These are phyloP conservation scores for Phoeniculus purpureus DNA, from an alignment of 2,797 vertebrate species.

Conservation along the genomic window DNA sequence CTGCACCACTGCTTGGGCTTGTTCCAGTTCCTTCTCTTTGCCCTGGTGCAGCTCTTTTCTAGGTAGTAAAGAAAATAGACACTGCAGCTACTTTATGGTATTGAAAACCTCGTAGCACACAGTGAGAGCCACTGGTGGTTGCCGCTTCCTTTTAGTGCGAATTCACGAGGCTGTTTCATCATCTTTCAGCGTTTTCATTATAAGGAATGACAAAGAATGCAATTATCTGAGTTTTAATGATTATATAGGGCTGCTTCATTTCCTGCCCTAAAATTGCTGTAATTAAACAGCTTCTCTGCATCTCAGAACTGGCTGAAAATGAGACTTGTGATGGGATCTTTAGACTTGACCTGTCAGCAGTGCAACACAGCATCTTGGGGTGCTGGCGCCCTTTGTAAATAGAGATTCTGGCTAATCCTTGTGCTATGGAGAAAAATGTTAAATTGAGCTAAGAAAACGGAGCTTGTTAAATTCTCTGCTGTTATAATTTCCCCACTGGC, in stretches of 20 bases:
- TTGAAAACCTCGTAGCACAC: background rate
- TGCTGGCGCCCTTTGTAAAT: background rate
- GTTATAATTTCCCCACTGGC: background rate
- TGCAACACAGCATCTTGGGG: background rate
- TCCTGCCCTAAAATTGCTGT: slow-evolving; percentile 30
- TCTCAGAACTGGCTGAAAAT: slow-evolving; percentile 18
- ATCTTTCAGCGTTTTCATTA: background rate
- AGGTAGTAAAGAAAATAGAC: background rate
- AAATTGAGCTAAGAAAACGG: background rate
- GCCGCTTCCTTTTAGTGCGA: background rate
- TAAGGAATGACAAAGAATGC: background rate
- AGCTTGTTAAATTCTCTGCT: background rate
- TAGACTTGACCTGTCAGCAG: background rate
- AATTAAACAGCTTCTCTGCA: slow-evolving; percentile 36
- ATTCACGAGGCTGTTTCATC: background rate
- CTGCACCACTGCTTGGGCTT: background rate
- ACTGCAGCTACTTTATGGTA: background rate
- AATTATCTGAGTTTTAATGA: background rate
- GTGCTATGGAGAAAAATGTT: background rate
- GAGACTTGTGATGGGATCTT: background rate
- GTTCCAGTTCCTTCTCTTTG: background rate
- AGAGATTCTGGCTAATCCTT: background rate
- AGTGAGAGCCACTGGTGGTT: background rate
- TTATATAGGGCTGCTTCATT: slow-evolving; percentile 19
- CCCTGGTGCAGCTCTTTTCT: background rate